Percentiles rank a stretch among this genome's conserved stretches.
phyloP scores from a whole-genome alignment of 2,113 vertebrate genomes.

The Colinus virginianus region DNA sequence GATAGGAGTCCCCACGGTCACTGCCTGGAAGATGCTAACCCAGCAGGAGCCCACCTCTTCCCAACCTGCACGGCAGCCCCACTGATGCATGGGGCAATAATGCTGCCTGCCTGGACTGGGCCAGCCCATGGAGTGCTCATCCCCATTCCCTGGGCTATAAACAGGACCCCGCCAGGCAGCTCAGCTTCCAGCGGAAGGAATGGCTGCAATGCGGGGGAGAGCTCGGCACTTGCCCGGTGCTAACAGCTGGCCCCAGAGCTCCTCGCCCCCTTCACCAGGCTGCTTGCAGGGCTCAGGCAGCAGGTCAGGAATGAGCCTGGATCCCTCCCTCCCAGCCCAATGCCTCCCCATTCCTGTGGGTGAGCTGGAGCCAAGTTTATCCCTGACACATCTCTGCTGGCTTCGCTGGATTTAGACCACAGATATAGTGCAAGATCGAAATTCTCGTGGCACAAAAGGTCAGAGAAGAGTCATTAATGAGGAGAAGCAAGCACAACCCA shows the following conservation, averaged over 20 bases:
- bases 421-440: conserved; percentile 46
- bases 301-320: conserved; percentile 41
- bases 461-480: background rate
- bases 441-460: conserved; percentile 42
- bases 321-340: conserved; percentile 24
- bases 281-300: conserved; percentile 23
- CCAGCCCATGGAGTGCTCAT: background rate
- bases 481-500: background rate
- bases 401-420: conserved; percentile 56
- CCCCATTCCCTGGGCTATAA: conserved; percentile 22
- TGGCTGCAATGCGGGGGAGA: conserved; percentile 75
- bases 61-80: background rate
- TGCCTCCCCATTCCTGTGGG: conserved; percentile 62
- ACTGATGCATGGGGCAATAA: background rate
- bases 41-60: background rate
- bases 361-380: conserved; percentile 66
- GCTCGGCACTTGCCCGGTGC: conserved; percentile 44
- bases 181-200: conserved; percentile 69
- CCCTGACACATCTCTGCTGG: background rate
- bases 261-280: background rate
- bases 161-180: conserved; percentile 35
- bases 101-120: background rate
- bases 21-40: background rate
- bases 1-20: background rate
- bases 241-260: conserved; percentile 73